A percentile compares a stretch with the other conserved stretches of the same genome.
Conservation (phyloP, 2,888 invertebrate species). For the Drosophila mercatorum region DNA sequence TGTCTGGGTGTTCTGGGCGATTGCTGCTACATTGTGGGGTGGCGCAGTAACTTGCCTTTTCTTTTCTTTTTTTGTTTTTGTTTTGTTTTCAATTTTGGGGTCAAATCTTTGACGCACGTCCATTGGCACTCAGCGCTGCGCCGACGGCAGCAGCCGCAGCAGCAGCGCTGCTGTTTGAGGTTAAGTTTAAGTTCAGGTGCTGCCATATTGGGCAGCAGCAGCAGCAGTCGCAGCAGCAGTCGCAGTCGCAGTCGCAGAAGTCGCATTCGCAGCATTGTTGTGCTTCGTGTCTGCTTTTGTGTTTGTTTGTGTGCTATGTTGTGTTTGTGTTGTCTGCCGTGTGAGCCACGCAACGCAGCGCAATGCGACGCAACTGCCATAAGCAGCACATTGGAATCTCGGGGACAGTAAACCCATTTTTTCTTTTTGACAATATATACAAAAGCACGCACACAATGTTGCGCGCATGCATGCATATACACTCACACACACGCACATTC, state of each 20-base stretch:
- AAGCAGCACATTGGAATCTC: conserved; percentile 32
- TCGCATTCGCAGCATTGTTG: conserved; percentile 22
- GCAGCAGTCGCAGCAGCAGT: conserved; percentile 6
- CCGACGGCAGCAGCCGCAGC: conserved; percentile 17
- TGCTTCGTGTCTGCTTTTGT: conserved; percentile 21
- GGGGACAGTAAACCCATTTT: conserved; percentile 52
- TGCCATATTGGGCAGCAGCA: conserved; percentile 54
- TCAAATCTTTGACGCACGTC: conserved; percentile 41
- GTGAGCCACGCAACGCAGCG: conserved; percentile 37
- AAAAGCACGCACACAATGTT: conserved; percentile 20
- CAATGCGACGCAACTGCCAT: conserved; percentile 33
- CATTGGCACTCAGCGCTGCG: conserved; percentile 34
- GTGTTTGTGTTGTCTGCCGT: conserved; percentile 29
- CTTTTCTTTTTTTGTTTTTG: background rate
- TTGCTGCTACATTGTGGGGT: conserved; percentile 1
- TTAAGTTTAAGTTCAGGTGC: conserved; percentile 63
- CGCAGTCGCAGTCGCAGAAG: conserved; percentile 8
- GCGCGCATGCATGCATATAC: conserved; percentile 6
- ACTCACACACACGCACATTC: background rate
- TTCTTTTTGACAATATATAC: conserved; percentile 35
- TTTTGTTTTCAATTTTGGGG: conserved; percentile 22
- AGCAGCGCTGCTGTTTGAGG: conserved; percentile 51
- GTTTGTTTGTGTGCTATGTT: conserved; percentile 16
- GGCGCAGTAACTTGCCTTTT: background rate
- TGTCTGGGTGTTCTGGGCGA: background rate